Evolutionary conservation across 2,113 vertebrate genomes (phyloP), one percentile per base, ranked within the genome.

Genomic region (Lycocorax pyrrhopterus): DNA sequence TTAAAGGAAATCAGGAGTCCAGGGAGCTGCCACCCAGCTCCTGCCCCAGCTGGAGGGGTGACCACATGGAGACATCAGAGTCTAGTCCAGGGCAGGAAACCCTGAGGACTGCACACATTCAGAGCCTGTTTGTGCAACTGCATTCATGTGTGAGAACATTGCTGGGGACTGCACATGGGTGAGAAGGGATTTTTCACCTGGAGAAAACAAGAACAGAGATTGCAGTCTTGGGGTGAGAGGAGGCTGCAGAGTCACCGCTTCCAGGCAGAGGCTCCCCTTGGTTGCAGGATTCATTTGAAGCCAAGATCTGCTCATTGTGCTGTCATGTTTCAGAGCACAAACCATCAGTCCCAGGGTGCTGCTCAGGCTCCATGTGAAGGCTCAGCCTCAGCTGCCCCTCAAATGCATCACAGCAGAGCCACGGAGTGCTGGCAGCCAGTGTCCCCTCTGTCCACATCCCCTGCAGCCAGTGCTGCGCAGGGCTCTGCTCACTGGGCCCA

Each of bases 391-490:
- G 1, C 11, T 30, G 15, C 12, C 74, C 33, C n/a, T 12, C 12
- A 30, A 15, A 43, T 2, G 1, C 14, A 4, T 9, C 0, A 10
- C 23, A 35, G 22, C 13, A 68, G 58, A 72, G 26, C 30, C 2
- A 2, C 2, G 1, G 9, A 39, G 6, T 1, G 0, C 5, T 63
- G 74, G 52, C 12, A 2, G 59, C 12, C 8, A 4, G 9, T 18
- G 55, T 49, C 26, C 30, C 23, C 47, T 39, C 58, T 0, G 1
- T 33, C 15, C 55, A 7, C 2, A 8, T 44, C 27, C 46, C 16
- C 47, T 74, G 23, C 21, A 30, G 52, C 13, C 64, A 32, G 69
- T 14, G 20, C 2, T 37, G 22, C 0, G 2, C 4, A 2, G 16
- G 66, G 30, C 63, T 14, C 1, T 37, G 33, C 51, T 46, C 3